Evolutionary conservation across 2,888 invertebrate genomes (phyloP).

Genomic region (Campoplex nolae): DNA sequence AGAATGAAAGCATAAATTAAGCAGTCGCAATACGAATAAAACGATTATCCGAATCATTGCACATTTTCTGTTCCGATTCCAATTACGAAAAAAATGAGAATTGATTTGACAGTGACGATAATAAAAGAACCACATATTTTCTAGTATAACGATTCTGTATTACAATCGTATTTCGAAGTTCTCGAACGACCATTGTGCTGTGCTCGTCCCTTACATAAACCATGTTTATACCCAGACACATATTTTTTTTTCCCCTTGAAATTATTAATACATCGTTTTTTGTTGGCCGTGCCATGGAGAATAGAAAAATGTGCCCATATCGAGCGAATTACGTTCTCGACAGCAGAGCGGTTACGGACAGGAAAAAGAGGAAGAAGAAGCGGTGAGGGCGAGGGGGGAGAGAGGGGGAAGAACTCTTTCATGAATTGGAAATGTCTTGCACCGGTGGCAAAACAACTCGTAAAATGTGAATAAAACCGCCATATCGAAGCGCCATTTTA

Average conservation of each 20-base stretch:
- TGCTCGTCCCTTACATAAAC: slow-evolving; percentile 30
- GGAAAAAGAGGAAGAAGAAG: slow-evolving; percentile 19
- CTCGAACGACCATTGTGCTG: slow-evolving; percentile 3
- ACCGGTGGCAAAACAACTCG: slow-evolving; percentile 80
- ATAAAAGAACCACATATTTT: neutral
- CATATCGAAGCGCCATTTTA: slow-evolving; percentile 77
- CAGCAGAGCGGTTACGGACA: slow-evolving; percentile 29
- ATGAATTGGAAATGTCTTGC: slow-evolving; percentile 83
- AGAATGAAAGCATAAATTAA: neutral
- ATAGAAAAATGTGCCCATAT: slow-evolving; percentile 56
- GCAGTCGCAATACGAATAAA: neutral
- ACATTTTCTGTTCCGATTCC: neutral
- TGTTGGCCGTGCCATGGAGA: slow-evolving; percentile 22
- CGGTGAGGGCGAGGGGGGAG: neutral
- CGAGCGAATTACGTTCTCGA: slow-evolving; percentile 49
- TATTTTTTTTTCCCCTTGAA: slow-evolving; percentile 52
- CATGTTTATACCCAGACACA: slow-evolving; percentile 43
- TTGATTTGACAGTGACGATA: neutral
- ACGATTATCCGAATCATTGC: slow-evolving; percentile 16
- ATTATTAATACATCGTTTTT: slow-evolving; percentile 55
- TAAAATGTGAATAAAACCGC: slow-evolving; percentile 80
- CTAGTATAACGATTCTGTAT: neutral
- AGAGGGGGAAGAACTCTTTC: slow-evolving; percentile 75
- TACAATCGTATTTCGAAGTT: slow-evolving; percentile 11
- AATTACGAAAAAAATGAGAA: neutral